Percentiles rank a stretch among this genome's conserved stretches.
Evolutionary conservation across 2,113 vertebrate species (phyloP).

Genomic region (Pleuronectes platessa): DNA sequence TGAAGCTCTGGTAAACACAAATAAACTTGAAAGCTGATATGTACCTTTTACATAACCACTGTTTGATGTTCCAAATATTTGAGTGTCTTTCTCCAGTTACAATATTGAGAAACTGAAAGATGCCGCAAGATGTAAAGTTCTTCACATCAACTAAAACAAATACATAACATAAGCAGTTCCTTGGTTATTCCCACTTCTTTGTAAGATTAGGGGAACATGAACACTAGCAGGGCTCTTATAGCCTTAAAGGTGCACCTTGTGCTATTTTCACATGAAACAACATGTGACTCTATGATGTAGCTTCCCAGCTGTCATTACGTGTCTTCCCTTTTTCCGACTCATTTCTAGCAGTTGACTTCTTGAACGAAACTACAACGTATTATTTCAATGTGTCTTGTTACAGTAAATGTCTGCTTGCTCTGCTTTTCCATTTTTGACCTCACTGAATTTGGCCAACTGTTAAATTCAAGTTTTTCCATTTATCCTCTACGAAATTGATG

Average conservation of each 20-base stretch:
- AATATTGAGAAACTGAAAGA: background rate
- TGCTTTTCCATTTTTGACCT: background rate
- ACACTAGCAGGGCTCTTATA: background rate
- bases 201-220: background rate
- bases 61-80: background rate
- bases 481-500: background rate
- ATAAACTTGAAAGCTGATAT: background rate
- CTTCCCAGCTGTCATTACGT: background rate
- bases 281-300: constrained; percentile 24
- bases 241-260: background rate
- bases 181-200: background rate
- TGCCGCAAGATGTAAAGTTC: background rate
- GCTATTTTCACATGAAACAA: constrained; percentile 28
- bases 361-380: background rate
- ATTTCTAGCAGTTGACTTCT: background rate
- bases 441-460: too few species aligned
- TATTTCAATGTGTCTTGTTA: background rate
- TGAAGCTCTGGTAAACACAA: background rate
- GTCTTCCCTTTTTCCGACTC: background rate
- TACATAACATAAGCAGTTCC: background rate
- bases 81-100: background rate
- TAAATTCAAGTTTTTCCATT: too few species aligned
- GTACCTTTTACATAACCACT: background rate
- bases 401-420: background rate
- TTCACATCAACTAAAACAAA: background rate